Conservation (phyloP, 2,888 invertebrate species). For the Rambutsinella grinnellia region DNA sequence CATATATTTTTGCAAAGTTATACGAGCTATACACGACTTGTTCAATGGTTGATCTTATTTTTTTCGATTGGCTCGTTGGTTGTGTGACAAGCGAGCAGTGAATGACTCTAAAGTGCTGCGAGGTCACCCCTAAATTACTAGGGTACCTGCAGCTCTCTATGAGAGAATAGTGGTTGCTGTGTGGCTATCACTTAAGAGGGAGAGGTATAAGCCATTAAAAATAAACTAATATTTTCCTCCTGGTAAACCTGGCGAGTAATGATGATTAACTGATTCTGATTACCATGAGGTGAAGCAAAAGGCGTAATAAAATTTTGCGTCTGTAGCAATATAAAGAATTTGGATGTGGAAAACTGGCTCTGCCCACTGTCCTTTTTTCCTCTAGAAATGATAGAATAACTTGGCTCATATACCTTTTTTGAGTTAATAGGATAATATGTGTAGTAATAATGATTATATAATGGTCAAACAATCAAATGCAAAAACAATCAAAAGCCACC, state of each 20-base stretch:
- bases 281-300: background rate
- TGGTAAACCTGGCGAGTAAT: background rate
- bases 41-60: background rate
- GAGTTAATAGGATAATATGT: too few relatives aligned
- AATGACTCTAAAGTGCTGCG: background rate
- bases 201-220: too few relatives aligned
- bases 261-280: background rate
- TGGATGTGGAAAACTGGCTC: background rate
- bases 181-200: background rate
- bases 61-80: background rate
- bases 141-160: background rate
- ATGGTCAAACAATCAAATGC: too few relatives aligned
- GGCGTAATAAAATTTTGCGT: too few relatives aligned
- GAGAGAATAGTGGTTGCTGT: background rate
- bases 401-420: too few relatives aligned
- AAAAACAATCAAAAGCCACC: too few relatives aligned
- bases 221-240: background rate
- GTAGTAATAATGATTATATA: too few relatives aligned
- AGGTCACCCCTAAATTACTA: background rate
- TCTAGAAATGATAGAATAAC: too few relatives aligned
- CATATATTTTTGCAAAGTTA: background rate
- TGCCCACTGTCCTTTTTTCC: background rate
- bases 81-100: background rate
- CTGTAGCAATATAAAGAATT: background rate
- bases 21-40: background rate